Percentiles rank a stretch among this genome's conserved stretches.
Evolutionary conservation across 2,797 vertebrate species (phyloP).

Genomic region (Aviceda cuculoides): DNA sequence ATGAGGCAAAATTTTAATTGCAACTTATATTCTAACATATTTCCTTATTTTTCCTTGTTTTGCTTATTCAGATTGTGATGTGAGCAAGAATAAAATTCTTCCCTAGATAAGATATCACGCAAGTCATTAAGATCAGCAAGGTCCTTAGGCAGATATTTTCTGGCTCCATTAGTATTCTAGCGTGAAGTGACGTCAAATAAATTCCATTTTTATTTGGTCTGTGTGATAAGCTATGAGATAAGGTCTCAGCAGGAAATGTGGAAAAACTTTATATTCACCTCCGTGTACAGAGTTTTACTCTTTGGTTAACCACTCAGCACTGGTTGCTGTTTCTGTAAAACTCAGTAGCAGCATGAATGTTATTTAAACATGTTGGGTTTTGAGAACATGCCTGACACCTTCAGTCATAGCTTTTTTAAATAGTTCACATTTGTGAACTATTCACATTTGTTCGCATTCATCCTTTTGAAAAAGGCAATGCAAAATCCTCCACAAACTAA

Average conservation of each 20-base stretch:
- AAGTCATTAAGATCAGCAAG: neutral
- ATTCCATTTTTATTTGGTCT: slow-evolving; percentile 44
- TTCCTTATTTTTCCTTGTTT: neutral
- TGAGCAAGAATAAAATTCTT: neutral
- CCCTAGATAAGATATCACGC: neutral
- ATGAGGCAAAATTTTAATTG: neutral
- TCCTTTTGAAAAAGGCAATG: neutral
- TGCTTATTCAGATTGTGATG: neutral
- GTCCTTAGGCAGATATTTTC: neutral
- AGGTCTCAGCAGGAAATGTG: neutral
- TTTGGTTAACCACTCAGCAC: neutral
- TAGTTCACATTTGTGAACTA: neutral
- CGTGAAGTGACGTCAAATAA: neutral
- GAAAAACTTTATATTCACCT: neutral
- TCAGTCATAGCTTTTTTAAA: neutral
- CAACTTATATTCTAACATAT: neutral
- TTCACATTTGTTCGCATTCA: no score
- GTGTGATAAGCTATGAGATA: slow-evolving; percentile 16
- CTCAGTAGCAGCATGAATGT: neutral
- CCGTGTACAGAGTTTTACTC: neutral
- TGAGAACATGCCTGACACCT: neutral
- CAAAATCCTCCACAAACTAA: neutral
- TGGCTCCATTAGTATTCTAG: neutral
- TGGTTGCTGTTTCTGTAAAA: neutral
- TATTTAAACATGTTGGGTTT: neutral